Evolutionary conservation across 2,888 invertebrate species (phyloP), one percentile per base, ranked within the genome.

Genomic region (Pseudococcus viburni): DNA sequence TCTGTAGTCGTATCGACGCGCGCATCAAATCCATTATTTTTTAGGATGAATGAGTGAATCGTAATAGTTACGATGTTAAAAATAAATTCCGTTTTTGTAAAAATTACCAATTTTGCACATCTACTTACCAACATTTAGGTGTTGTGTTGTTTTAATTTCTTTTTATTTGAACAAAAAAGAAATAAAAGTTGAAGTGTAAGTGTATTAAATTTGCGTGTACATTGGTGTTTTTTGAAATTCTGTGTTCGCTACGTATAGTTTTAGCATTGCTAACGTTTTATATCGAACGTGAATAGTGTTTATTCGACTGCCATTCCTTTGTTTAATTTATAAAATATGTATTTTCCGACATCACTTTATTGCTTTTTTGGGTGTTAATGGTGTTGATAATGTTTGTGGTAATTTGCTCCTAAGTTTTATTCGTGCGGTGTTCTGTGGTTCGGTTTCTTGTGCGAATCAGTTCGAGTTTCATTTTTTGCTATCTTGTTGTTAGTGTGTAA

Each of bases 241-340:
- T 19, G n/a, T 85, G 64, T 55, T 83, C 80, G 42, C 80, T n/a
- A 22, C 19, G 9, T 11, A 39, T 85, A 55, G 85, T 85, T 59
- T 33, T 42, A n/a, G 59, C 64, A n/a, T 19, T n/a, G 15, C 19
- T 26, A 84, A 59, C 85, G 55, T 55, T 85, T 33, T 59, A 42
- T 39, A 64, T 85, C 51, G 80, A 83, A 83, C 64, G 85, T 85
- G 55, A 85, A 59, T 85, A 26, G 85, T 85, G 55, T 86, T 86
- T 86, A 39, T 86, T 77, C 77, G 86, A 86, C 77, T 77, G 77
- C 86, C 77, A 77, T 86, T 86, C 73, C 77, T 86, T 86, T 86
- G 86, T 86, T 86, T 86, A 73, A 86, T 86, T 77, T 86, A 86
- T 68, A 73, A 86, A 77, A 77, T 86, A 86, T 86, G 86, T 73